Percentiles rank a stretch among this genome's conserved stretches.
Conservation (phyloP, 2,797 vertebrate genomes). For the Esox masquinongy region DNA sequence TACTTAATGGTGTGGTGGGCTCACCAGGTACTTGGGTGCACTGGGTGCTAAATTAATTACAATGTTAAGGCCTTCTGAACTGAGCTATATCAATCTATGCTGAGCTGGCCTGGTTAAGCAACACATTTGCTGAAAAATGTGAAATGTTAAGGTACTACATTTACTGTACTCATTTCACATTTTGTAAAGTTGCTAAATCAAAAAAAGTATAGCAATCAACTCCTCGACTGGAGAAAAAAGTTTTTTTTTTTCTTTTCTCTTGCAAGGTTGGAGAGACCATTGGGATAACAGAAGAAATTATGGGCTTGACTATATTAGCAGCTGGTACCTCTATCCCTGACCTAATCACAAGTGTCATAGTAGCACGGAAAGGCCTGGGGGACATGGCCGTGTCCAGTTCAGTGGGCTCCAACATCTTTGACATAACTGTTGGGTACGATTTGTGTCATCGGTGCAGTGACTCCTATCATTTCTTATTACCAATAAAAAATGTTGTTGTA, state of each 20-base stretch:
- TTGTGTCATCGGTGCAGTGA: background rate
- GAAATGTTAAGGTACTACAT: background rate
- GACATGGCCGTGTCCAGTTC: conserved; percentile 99
- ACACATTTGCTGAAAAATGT: background rate
- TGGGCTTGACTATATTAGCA: conserved; percentile 96
- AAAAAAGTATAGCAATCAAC: too few species aligned
- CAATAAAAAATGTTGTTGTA: background rate
- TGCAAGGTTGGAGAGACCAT: conserved; percentile 95
- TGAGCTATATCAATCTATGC: background rate
- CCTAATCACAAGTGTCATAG: conserved; percentile 97
- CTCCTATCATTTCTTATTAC: background rate
- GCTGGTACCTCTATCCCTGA: conserved; percentile 98
- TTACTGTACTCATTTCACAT: background rate
- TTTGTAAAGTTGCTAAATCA: background rate
- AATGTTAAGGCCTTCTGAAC: background rate
- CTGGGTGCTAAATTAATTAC: background rate
- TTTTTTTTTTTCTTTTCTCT: background rate
- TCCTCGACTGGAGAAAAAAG: background rate
- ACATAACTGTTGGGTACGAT: conserved; percentile 97
- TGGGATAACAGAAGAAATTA: conserved; percentile 96
- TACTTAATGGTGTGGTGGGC: conserved; percentile 99
- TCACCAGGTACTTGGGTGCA: conserved; percentile 85
- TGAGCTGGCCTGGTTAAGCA: background rate
- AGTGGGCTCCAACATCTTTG: conserved; percentile 99
- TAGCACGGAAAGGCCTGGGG: conserved; percentile 94